Evolutionary conservation across 2,113 vertebrate species (phyloP), one percentile per base, ranked within the genome.

Genomic region (Tautogolabrus adspersus): DNA sequence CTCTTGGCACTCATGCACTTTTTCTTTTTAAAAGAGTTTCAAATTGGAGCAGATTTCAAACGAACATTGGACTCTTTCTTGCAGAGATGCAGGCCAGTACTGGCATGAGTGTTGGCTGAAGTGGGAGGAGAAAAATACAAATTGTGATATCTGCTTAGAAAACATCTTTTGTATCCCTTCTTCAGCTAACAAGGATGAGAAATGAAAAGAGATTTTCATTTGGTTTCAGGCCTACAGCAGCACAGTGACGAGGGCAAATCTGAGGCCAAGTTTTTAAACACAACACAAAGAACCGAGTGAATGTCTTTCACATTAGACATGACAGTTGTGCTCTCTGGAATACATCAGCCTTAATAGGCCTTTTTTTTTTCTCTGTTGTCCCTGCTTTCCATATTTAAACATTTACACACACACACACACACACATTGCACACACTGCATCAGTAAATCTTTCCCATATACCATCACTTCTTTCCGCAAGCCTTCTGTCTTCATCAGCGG

Each of bases 281-380:
- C 68, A 84, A 76, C 62, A 79, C 83, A 88, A 82, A 89, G 74
- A 68, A 59, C 66, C 44, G 10, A 87, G 57, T 79, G 49, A 89
- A 77, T 56, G 59, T 87, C 72, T 77, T 86, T 64, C 70, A 68
- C 77, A 89, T 91, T 91, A 74, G 81, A 90, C 67, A 77, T 87
- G 88, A 86, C 84, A 88, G 85, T 77, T 80, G 37, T 52, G 72
- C 81, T 89, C 78, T 88, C 92, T 91, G 88, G 87, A 91, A 88
- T 74, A 77, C 79, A 92, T 91, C 87, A 93, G 30, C 73, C 22
- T 26, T 81, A 82, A 88, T 87, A 81, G 68, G 84, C 60, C 6
- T 55, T 71, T 82, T 86, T 77, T 85, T 82, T 86, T 75, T 83
- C 15, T 16, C 57, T 79, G 51, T 83, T 77, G 67, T 80, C 26